Evolutionary conservation across 1,140 invertebrate genomes (phyloP).

Genomic region (Drosophila trapezifrons): DNA sequence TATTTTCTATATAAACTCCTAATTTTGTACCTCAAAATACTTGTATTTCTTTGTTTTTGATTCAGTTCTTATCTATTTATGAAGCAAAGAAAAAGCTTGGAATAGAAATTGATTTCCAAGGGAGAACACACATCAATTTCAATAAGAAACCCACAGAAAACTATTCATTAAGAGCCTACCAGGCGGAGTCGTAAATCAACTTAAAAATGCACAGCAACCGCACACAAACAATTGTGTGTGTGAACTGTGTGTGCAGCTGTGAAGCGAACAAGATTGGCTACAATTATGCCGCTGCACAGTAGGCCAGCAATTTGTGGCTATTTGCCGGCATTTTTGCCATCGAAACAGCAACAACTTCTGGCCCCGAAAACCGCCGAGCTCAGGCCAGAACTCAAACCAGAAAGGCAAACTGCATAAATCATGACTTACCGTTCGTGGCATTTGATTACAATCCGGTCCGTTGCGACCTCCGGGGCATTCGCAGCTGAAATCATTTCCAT

Average conservation of each 20-base stretch:
- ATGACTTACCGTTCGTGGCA: constrained; percentile 85
- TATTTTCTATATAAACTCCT: not conserved
- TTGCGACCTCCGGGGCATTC: constrained; percentile 89
- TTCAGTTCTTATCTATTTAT: constrained; percentile 6
- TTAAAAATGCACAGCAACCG: constrained; percentile 49
- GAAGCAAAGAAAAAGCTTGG: not conserved
- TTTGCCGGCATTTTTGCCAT: constrained; percentile 56
- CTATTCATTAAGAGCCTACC: constrained; percentile 45
- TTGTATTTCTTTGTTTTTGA: constrained; percentile 36
- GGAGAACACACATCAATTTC: constrained; percentile 8
- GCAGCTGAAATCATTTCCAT: constrained; percentile 89
- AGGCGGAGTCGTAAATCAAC: constrained; percentile 55
- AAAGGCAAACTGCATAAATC: constrained; percentile 72
- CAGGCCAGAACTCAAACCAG: not conserved
- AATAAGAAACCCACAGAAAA: constrained; percentile 11
- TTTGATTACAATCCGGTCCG: constrained; percentile 87
- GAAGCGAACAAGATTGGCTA: constrained; percentile 43
- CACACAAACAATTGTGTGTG: constrained; percentile 17
- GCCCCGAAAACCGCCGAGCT: not conserved
- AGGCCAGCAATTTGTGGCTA: constrained; percentile 66
- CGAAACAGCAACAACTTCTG: not conserved
- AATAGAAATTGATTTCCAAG: constrained; percentile 6
- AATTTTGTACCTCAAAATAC: constrained; percentile 67
- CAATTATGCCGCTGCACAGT: constrained; percentile 38
- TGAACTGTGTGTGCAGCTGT: constrained; percentile 30